Evolutionary conservation across 2,797 vertebrate genomes (phyloP).

Genomic region (Malacoctenus gilli): DNA sequence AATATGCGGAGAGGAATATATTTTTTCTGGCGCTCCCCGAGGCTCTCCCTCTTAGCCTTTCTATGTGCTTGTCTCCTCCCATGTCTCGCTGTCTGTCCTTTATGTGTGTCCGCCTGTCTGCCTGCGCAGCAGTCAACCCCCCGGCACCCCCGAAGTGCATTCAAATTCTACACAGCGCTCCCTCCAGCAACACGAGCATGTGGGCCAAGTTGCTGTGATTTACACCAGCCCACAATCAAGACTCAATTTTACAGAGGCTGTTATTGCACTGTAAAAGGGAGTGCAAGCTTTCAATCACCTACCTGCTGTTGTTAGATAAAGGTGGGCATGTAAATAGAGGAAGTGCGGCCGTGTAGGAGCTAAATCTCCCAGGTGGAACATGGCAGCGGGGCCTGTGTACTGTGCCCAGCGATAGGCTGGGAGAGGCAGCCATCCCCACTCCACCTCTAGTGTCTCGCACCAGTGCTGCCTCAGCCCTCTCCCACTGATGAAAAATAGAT

Average conservation of each 20-base stretch:
- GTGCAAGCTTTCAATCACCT: constrained; percentile 66
- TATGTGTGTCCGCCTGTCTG: constrained; percentile 42
- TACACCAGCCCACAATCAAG: constrained; percentile 68
- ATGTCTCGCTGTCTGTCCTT: constrained; percentile 39
- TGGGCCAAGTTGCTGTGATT: constrained; percentile 67
- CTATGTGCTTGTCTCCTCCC: constrained; percentile 24
- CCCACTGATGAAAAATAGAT: constrained; percentile 66
- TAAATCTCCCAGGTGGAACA: constrained; percentile 63
- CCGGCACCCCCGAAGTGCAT: constrained; percentile 50
- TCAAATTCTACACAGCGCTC: constrained; percentile 64
- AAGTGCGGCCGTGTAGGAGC: constrained; percentile 49
- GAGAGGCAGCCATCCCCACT: constrained; percentile 45
- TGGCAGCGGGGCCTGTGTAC: constrained; percentile 41
- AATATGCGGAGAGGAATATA: constrained; percentile 22
- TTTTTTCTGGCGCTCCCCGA: constrained; percentile 30
- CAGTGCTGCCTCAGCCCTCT: constrained; percentile 48
- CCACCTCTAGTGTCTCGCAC: constrained; percentile 53
- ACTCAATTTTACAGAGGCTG: constrained; percentile 67
- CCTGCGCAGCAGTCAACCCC: constrained; percentile 54
- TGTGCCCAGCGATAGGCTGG: constrained; percentile 42
- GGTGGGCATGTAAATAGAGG: constrained; percentile 69
- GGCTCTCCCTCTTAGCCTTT: constrained; percentile 16
- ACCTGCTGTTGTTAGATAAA: constrained; percentile 74
- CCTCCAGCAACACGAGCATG: constrained; percentile 44
- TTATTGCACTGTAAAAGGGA: constrained; percentile 65